Conservation (phyloP, 2,888 invertebrate genomes). For the Onchidella celtica region DNA sequence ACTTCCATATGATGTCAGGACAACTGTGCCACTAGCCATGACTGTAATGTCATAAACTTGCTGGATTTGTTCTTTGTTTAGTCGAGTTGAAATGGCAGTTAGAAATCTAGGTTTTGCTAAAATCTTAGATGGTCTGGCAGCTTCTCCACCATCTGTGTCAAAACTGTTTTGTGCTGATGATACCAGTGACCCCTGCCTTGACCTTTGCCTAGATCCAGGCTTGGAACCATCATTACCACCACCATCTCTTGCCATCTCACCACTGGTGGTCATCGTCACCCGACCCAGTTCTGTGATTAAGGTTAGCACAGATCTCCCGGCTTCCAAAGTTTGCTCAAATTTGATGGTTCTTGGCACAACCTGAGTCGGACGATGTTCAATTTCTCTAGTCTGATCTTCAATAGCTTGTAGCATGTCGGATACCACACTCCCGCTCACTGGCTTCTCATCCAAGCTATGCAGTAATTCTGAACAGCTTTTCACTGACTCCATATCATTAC, state of each 20-base stretch:
- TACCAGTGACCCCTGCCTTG: neutral
- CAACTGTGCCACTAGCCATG: conserved; percentile 16
- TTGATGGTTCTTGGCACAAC: neutral
- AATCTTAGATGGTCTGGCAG: neutral
- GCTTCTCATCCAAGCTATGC: conserved; percentile 1
- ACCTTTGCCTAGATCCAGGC: neutral
- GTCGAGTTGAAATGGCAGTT: neutral
- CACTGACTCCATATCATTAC: conserved; percentile 38
- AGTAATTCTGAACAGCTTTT: conserved; percentile 37
- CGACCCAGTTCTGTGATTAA: conserved; percentile 5
- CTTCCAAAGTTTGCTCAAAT: conserved; percentile 31
- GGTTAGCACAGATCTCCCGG: conserved; percentile 9
- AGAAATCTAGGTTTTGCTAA: conserved; percentile 26
- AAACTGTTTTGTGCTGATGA: neutral
- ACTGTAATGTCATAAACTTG: conserved; percentile 45
- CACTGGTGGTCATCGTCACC: neutral
- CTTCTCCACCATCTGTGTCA: neutral
- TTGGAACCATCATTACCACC: neutral
- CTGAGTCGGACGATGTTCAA: conserved; percentile 8
- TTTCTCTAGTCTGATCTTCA: conserved; percentile 9
- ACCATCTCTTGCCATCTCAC: conserved; percentile 12
- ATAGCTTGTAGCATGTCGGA: conserved; percentile 42
- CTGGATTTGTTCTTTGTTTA: neutral
- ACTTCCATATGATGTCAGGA: conserved; percentile 37
- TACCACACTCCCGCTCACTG: neutral